Conservation (phyloP, 2,888 invertebrate species). For the Lordiphosa andalusiaca region DNA sequence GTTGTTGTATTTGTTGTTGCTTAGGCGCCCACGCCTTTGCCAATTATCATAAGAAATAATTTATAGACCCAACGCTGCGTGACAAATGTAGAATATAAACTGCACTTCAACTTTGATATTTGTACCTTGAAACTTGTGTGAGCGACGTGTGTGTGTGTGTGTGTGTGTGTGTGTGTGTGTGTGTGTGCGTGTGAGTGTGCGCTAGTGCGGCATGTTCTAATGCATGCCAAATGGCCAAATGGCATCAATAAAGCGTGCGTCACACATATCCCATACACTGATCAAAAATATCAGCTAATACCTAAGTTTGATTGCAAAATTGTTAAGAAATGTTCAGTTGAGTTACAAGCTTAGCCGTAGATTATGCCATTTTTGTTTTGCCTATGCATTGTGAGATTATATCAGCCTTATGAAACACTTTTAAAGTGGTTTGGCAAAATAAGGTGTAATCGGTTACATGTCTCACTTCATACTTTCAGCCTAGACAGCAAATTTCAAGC, state of each 20-base stretch:
- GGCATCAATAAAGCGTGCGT: slow-evolving; percentile 73
- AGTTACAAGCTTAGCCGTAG: no score
- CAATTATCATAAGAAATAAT: slow-evolving; percentile 72
- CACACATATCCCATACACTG: slow-evolving; percentile 30
- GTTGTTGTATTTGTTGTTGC: slow-evolving; percentile 22
- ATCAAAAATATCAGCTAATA: neutral
- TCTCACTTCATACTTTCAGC: no score
- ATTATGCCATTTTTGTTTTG: no score
- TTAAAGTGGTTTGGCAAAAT: no score
- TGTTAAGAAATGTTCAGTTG: no score
- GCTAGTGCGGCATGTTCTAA: slow-evolving; percentile 46
- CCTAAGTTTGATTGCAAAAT: no score
- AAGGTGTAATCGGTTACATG: no score
- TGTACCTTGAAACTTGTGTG: slow-evolving; percentile 55
- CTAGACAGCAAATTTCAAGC: no score
- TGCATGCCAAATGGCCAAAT: slow-evolving; percentile 67
- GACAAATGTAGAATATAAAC: slow-evolving; percentile 42
- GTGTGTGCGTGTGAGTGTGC: slow-evolving; percentile 12
- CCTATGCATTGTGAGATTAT: no score
- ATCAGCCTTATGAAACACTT: no score
- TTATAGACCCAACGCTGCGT: slow-evolving; percentile 47
- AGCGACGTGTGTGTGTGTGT: no score
- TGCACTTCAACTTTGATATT: slow-evolving; percentile 71
- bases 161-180: slow-evolving; percentile 12
- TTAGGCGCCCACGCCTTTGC: slow-evolving; percentile 43